Evolutionary conservation across 64 coral and sea anemone genomes (phyloP).

Genomic region (Montipora efflorescens): DNA sequence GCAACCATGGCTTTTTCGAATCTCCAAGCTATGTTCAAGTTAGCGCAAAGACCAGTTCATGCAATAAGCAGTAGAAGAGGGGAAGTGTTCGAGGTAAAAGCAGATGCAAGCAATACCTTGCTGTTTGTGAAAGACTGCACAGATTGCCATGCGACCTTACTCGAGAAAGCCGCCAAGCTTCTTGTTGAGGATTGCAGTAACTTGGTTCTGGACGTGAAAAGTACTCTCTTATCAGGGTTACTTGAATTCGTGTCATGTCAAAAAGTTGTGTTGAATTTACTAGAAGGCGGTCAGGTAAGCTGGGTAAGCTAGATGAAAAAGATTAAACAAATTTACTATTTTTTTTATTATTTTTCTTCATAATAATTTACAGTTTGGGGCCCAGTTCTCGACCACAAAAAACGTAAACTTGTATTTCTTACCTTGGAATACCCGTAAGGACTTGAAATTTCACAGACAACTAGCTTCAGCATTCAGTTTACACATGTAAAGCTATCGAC

Average conservation of each 20-base stretch:
- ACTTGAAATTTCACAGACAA: too few species aligned
- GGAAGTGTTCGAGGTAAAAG: conserved; percentile 43
- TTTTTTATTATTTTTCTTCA: too few species aligned
- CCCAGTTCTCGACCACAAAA: too few species aligned
- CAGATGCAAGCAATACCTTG: conserved; percentile 27
- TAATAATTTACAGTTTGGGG: too few species aligned
- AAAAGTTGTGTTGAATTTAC: conserved; percentile 56
- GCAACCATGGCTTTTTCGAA: conserved; percentile 23
- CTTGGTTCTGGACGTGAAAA: conserved; percentile 59
- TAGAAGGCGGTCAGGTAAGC: conserved; percentile 45
- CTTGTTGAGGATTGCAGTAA: conserved; percentile 46
- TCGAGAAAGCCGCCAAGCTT: conserved; percentile 58
- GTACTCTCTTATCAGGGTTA: conserved; percentile 45
- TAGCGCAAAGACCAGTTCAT: conserved; percentile 59
- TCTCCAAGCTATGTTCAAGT: conserved; percentile 45
- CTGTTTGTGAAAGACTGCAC: conserved; percentile 59
- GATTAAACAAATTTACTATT: neutral
- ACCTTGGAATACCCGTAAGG: too few species aligned
- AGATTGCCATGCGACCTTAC: conserved; percentile 37
- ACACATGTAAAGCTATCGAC: too few species aligned
- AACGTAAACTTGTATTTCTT: too few species aligned
- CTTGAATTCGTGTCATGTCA: conserved; percentile 52
- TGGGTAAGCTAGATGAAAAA: neutral
- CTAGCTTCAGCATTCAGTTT: too few species aligned
- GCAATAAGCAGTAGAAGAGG: conserved; percentile 47